Percentiles rank a stretch among this genome's conserved stretches.
Evolutionary conservation across 2,888 invertebrate species (phyloP).

Genomic region (Rotaria sp.): DNA sequence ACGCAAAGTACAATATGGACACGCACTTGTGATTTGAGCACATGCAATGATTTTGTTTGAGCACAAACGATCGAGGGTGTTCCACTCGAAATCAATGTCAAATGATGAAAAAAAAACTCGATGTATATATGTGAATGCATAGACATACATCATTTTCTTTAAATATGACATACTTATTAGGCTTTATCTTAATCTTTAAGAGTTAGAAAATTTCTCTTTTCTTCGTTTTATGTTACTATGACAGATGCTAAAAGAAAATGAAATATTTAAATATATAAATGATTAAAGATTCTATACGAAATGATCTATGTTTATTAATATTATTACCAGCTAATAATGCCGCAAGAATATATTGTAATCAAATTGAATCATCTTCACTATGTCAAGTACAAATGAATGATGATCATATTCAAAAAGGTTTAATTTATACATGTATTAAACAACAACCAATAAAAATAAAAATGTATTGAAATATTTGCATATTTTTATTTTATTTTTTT

Average conservation of each 20-base stretch:
- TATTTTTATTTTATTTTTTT: background rate
- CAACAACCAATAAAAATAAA: background rate
- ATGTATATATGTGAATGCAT: background rate
- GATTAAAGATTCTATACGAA: background rate
- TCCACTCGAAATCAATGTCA: slow-evolving; percentile 4
- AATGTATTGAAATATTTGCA: background rate
- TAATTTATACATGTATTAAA: background rate
- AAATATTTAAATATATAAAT: background rate
- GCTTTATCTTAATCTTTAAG: background rate
- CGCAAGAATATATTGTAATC: background rate
- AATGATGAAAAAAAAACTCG: background rate
- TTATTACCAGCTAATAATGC: background rate
- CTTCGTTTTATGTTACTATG: background rate
- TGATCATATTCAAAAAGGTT: background rate
- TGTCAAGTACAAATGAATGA: background rate
- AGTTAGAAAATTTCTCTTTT: background rate
- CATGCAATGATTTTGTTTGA: slow-evolving; percentile 17
- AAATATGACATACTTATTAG: background rate
- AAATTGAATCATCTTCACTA: background rate
- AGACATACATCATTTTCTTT: background rate
- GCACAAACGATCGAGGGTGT: slow-evolving; percentile 7
- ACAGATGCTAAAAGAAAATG: background rate
- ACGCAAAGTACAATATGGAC: background rate
- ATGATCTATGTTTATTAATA: background rate
- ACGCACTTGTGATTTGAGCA: slow-evolving; percentile 19